Base-by-base conservation (phyloP, 2,888 invertebrate species). In the Caradrina kadenii region DNA sequence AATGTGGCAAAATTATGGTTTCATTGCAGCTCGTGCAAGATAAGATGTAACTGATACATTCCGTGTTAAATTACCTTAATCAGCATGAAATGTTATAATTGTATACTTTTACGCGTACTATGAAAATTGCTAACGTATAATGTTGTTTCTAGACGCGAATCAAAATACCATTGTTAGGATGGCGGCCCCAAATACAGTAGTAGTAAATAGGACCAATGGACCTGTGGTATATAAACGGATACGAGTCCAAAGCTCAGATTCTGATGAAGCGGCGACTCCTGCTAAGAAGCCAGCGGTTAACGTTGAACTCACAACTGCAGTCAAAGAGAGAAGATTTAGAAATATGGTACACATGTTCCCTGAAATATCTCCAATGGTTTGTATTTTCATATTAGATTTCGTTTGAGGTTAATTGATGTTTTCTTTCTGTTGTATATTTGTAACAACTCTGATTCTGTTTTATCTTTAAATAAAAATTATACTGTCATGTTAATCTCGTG, bases 301-400 rank as follows among this genome's bases (percentile, higher is more conserved):
- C 13, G 62, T 77, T 1, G 93, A 94, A 79, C 88, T 96, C 8
- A 94, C 96, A 4, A 90, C 92, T 0, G 90, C 93, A 54, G 93
- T 96, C n/a, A 96, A 96, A 78, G 97, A 97, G 83, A 93, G 96
- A 63, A 93, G 96, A 74, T 96, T 97, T 87, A 95, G 96, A 87
- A 97, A 97, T 89, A 96, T 97, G 92, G 91, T 96, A 76, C 96
- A 96, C 87, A 96, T 96, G 92, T 97, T 97, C 85, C 97, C 97
- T 7, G 95, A 96, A 67, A 92, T 96, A 81, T 96, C 96, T 76
- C 95, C 96, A 42, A 92, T 96, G 91, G 97, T 97, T 91, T 91
- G 93, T 89, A 73, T 52, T 19, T 48, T 48, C 21, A 15, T 31
- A 19, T 64, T 39, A 42, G 13, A 42, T 42, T 42, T 42, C n/a